Percentiles rank a stretch among this genome's conserved stretches.
These are phyloP conservation scores for Noctua janthe DNA, from an alignment of 2,888 invertebrate species.

Conservation along the genomic window DNA sequence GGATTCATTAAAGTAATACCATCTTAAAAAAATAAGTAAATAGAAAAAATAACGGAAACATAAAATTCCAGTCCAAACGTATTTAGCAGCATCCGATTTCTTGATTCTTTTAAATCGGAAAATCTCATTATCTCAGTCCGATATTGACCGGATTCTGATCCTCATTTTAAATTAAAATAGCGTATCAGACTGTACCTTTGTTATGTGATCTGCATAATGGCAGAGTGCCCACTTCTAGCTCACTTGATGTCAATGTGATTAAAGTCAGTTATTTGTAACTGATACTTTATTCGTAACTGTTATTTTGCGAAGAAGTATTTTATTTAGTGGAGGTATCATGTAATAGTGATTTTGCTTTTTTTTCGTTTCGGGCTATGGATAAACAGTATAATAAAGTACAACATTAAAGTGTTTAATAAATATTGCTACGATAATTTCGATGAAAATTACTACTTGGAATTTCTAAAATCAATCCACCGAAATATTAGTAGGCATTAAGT, in stretches of 20 bases:
- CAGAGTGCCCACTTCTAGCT: neutral
- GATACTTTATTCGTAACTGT: neutral
- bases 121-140: slow-evolving; percentile 61
- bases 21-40: neutral
- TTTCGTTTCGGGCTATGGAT: neutral
- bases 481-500: neutral
- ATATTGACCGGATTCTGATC: slow-evolving; percentile 48
- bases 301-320: neutral
- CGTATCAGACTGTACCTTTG: slow-evolving; percentile 18
- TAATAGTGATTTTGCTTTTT: neutral
- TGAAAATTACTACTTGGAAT: neutral
- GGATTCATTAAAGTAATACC: slow-evolving; percentile 18
- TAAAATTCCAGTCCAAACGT: slow-evolving; percentile 22
- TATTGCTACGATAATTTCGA: neutral
- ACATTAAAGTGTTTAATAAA: neutral
- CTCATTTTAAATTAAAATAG: slow-evolving; percentile 64
- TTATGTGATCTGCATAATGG: slow-evolving; percentile 50
- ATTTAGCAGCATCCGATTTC: slow-evolving; percentile 41
- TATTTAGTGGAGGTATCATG: neutral
- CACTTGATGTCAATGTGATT: slow-evolving; percentile 9
- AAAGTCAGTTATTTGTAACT: slow-evolving; percentile 17
- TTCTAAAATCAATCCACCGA: neutral
- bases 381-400: neutral
- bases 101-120: slow-evolving; percentile 47
- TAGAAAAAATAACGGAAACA: neutral